Evolutionary conservation across 2,888 invertebrate species (phyloP).

Genomic region (Phytoseiulus persimilis): DNA sequence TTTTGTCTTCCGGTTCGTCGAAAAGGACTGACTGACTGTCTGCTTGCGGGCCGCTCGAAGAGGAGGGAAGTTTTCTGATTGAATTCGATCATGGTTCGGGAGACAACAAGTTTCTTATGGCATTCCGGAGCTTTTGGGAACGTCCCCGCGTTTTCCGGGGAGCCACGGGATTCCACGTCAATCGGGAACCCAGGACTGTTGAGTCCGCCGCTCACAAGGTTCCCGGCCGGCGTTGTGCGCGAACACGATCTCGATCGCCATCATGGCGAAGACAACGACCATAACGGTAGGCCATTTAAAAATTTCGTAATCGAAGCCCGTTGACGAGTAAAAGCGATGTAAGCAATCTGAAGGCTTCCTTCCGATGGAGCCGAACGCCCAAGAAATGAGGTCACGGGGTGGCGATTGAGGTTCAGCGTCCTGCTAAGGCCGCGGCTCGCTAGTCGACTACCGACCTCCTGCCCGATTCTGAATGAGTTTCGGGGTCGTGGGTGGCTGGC

Average conservation of each 20-base stretch:
- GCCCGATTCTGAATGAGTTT: neutral
- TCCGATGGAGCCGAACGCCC: neutral
- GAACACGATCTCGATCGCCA: neutral
- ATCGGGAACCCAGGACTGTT: too few relatives aligned
- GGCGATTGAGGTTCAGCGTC: conserved; percentile 5
- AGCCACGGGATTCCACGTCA: too few relatives aligned
- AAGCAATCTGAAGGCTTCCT: neutral
- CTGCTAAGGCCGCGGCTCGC: neutral
- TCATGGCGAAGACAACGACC: neutral
- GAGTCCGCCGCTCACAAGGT: too few relatives aligned
- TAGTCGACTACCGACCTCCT: neutral
- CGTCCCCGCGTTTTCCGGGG: too few relatives aligned
- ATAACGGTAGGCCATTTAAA: neutral
- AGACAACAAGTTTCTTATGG: neutral
- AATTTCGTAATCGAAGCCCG: neutral
- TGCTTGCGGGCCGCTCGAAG: neutral
- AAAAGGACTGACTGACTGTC: neutral
- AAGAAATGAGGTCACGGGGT: conserved; percentile 5
- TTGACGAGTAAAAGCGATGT: neutral
- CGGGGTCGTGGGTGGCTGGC: neutral
- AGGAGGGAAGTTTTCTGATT: neutral
- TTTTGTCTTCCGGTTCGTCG: conserved; percentile 5
- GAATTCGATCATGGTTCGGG: neutral
- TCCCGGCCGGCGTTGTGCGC: neutral
- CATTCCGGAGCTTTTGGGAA: too few relatives aligned